Evolutionary conservation across 2,113 vertebrate genomes (phyloP).

Genomic region (Etheostoma cragini): DNA sequence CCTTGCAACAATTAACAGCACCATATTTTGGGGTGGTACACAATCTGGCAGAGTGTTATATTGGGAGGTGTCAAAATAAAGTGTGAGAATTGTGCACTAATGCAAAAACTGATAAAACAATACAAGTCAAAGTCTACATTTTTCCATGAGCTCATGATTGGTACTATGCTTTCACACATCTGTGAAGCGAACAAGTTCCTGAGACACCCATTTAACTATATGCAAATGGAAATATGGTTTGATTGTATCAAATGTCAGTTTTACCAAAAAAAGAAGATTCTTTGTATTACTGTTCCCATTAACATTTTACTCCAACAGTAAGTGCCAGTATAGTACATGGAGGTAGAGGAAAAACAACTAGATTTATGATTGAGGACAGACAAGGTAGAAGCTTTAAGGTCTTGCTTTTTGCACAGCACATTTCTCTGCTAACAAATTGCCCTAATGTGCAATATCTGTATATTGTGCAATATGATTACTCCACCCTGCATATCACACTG

Average conservation of each 20-base stretch:
- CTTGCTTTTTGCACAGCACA: neutral
- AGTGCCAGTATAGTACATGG: neutral
- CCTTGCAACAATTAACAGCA: slow-evolving; percentile 30
- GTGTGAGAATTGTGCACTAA: slow-evolving; percentile 48
- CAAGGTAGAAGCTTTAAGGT: neutral
- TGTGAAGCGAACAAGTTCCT: neutral
- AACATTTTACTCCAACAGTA: neutral
- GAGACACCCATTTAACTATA: too few species aligned
- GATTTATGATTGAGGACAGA: neutral
- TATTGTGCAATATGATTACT: too few species aligned
- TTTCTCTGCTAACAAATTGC: too few species aligned
- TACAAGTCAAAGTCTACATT: neutral
- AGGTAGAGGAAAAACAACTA: neutral
- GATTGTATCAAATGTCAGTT: neutral
- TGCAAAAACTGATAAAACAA: slow-evolving; percentile 19
- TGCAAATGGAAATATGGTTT: neutral
- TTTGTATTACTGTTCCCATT: neutral
- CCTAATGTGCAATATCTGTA: too few species aligned
- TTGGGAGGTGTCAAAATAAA: slow-evolving; percentile 44
- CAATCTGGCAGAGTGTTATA: slow-evolving; percentile 19
- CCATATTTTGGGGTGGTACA: slow-evolving; percentile 24
- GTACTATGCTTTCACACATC: neutral
- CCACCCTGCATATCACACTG: too few species aligned
- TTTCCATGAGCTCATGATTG: neutral
- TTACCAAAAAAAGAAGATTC: neutral